Evolutionary conservation across 1,140 invertebrate genomes (phyloP), one percentile per base, ranked within the genome.

Genomic region (Drosophila littoralis): DNA sequence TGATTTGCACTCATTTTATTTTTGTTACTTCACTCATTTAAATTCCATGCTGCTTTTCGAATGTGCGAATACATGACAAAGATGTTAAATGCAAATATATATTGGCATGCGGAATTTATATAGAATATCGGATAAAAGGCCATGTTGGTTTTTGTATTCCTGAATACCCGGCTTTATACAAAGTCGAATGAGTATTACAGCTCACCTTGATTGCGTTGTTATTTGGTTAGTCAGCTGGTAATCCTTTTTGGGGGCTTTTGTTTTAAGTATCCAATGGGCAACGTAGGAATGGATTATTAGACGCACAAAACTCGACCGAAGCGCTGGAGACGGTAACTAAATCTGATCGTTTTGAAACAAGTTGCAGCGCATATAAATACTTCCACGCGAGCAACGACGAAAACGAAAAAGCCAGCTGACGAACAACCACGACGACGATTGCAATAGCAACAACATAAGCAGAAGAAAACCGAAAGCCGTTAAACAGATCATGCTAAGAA

Each of bases 401-500:
- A 17, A 7, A 22, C 28, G 17, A 15, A 36, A 57, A 63, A 66
- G 70, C n/a, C 33, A 17, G 50, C 54, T 43, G 65, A 58, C 69
- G 35, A 42, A 61, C 65, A 17, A 43, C 61, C 40, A 69, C 57
- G 79, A 48, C 59, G 74, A 70, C 61, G 66, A 59, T 76, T 77
- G 36, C 64, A 65, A 43, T 45, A 45, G 15, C 33, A 57, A 17
- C 51, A 50, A 73, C 48, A 61, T 58, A 40, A 45, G 64, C 54
- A 35, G 67, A 86, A 82, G 82, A 85, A 88, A 88, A 89, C 83
- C 80, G 83, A 88, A 88, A 88, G 83, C 83, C 76, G 80, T 88
- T 83, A 89, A 88, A 88, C 84, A 89, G 83, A 88, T 88, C 83
- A 88, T 88, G 83, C 84, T 84, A 88, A 77, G 79, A 72, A 88